A percentile compares a stretch with the other conserved stretches of the same genome.
phyloP scores from a whole-genome alignment of 2,888 invertebrate species.

The Hemicrepidius hirtus region DNA sequence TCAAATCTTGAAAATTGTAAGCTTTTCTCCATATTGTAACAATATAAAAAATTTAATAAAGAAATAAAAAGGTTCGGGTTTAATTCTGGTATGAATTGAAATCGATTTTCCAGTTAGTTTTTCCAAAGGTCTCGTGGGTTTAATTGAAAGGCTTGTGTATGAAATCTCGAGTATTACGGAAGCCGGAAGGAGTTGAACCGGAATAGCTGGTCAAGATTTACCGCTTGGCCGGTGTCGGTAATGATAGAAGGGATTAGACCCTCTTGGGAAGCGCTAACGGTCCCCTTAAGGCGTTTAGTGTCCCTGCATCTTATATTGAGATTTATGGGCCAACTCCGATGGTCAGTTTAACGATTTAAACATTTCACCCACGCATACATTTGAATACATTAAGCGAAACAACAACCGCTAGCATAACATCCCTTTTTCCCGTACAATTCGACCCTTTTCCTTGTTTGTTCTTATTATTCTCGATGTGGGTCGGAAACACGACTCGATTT shows the following conservation, averaged over 20 bases:
- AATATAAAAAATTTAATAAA: too few relatives aligned
- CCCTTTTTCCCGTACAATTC: neutral
- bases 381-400: slow-evolving; percentile 37
- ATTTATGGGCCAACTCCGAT: slow-evolving; percentile 62
- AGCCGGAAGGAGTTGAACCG: slow-evolving; percentile 42
- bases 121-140: neutral
- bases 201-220: slow-evolving; percentile 55
- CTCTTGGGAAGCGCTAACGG: slow-evolving; percentile 55
- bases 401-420: slow-evolving; percentile 8
- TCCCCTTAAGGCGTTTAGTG: slow-evolving; percentile 54
- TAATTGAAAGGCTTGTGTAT: slow-evolving; percentile 31
- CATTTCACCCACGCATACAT: slow-evolving; percentile 43
- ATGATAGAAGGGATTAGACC: slow-evolving; percentile 58
- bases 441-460: slow-evolving; percentile 1
- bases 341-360: slow-evolving; percentile 64
- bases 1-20: too few relatives aligned
- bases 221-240: slow-evolving; percentile 56
- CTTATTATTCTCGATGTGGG: neutral
- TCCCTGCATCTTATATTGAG: slow-evolving; percentile 67
- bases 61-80: too few relatives aligned
- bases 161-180: slow-evolving; percentile 23
- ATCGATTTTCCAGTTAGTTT: too few relatives aligned
- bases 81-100: too few relatives aligned
- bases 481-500: slow-evolving; percentile 5
- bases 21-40: too few relatives aligned